These are phyloP conservation scores for Caiman crocodilus DNA, from an alignment of 2,797 vertebrate genomes.

Conservation along the genomic window DNA sequence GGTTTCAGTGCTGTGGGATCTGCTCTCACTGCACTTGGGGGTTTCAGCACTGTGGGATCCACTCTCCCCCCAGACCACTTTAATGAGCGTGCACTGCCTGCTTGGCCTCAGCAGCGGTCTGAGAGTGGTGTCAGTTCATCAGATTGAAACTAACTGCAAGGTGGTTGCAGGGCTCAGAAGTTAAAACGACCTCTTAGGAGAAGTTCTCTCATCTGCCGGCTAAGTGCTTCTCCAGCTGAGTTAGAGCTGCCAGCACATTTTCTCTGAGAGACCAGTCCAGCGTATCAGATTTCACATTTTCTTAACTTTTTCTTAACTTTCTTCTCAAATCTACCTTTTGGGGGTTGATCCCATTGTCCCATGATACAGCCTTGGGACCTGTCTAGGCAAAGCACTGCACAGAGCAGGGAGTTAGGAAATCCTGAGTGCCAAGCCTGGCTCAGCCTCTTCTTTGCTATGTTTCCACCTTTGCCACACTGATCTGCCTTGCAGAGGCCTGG, in stretches of 20 bases:
- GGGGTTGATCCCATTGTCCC: not conserved
- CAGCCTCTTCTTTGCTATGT: not conserved
- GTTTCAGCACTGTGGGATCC: accelerated
- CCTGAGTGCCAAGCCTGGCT: not conserved
- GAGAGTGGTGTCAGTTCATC: not conserved
- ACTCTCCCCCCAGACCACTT: not conserved
- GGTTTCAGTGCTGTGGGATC: not conserved
- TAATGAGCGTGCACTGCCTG: not conserved
- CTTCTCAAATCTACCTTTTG: not conserved
- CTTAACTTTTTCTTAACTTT: not conserved
- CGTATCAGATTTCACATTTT: not conserved
- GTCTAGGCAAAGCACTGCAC: not conserved
- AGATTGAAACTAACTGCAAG: not conserved
- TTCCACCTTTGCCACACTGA: not conserved
- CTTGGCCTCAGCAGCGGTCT: not conserved
- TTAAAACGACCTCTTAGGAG: not conserved
- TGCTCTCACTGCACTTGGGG: no score
- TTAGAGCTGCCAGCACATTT: not conserved
- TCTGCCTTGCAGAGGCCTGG: not conserved
- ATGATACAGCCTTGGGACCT: not conserved
- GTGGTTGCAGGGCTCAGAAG: not conserved
- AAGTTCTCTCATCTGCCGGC: not conserved
- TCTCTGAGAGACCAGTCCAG: not conserved
- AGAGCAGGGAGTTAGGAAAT: not conserved
- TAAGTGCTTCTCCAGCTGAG: not conserved